phyloP scores from a whole-genome alignment of 2,888 invertebrate genomes.

The Agonopterix alstromeriana region DNA sequence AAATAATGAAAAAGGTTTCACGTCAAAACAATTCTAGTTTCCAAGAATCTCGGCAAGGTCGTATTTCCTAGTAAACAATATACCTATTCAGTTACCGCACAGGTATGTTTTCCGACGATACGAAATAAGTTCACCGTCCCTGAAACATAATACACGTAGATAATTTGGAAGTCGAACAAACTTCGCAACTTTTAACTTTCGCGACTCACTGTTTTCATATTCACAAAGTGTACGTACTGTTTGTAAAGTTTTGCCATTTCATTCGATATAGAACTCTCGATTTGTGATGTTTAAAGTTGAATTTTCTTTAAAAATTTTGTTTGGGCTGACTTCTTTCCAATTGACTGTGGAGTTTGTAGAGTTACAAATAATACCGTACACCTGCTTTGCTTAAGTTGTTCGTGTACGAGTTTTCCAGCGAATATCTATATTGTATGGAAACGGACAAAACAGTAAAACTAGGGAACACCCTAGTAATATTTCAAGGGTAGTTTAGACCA shows the following conservation, averaged over 20 bases:
- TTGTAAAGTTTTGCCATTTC: conserved; percentile 17
- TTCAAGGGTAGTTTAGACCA: too few relatives aligned
- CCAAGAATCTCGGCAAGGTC: background rate
- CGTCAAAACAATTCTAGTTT: too few relatives aligned
- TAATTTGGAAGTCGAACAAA: conserved; percentile 39
- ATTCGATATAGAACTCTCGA: conserved; percentile 10
- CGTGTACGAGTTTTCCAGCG: too few relatives aligned
- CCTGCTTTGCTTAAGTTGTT: too few relatives aligned
- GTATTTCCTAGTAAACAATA: background rate
- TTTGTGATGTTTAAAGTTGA: too few relatives aligned
- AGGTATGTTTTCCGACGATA: background rate
- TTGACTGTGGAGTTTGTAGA: conserved; percentile 14
- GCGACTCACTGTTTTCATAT: conserved; percentile 39
- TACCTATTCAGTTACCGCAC: background rate
- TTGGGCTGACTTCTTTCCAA: background rate
- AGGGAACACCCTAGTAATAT: too few relatives aligned
- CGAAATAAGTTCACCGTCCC: background rate
- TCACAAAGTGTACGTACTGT: conserved; percentile 37
- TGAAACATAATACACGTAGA: background rate
- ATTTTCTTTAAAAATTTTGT: too few relatives aligned
- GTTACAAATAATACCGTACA: too few relatives aligned
- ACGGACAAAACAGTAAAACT: too few relatives aligned
- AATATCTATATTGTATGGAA: too few relatives aligned
- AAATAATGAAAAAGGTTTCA: too few relatives aligned
- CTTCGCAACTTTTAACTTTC: conserved; percentile 41